A percentile compares a stretch with the other conserved stretches of the same genome.
These are phyloP conservation scores for Disparrhopalites patrizii DNA, from an alignment of 2,888 invertebrate genomes.

Conservation along the genomic window DNA sequence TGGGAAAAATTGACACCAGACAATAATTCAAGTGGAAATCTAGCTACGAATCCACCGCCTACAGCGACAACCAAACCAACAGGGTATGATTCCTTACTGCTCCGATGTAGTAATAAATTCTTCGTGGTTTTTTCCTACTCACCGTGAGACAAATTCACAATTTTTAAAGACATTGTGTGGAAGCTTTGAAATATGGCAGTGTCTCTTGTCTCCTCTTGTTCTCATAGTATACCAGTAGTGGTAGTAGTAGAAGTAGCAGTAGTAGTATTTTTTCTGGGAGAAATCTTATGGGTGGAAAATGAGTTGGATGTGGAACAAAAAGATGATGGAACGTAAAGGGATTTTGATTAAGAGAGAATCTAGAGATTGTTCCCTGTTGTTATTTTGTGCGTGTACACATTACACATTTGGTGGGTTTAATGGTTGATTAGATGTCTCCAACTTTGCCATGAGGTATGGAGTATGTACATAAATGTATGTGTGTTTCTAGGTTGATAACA, in stretches of 20 bases:
- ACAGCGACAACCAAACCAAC: slow-evolving; percentile 42
- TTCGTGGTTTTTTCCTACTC: too few species aligned
- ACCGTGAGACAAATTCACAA: too few species aligned
- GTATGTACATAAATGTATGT: too few species aligned
- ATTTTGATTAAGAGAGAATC: background rate
- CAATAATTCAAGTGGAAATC: slow-evolving; percentile 43
- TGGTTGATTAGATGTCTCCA: background rate
- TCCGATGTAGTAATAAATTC: too few species aligned
- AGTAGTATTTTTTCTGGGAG: too few species aligned
- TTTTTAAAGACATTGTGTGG: too few species aligned
- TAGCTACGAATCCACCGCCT: slow-evolving; percentile 44
- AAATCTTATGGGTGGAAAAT: too few species aligned
- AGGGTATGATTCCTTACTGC: slow-evolving; percentile 32
- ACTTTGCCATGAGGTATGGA: background rate
- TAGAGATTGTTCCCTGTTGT: background rate
- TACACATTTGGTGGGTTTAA: background rate
- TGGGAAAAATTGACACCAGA: slow-evolving; percentile 69
- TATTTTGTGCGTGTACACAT: background rate
- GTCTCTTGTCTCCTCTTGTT: too few species aligned
- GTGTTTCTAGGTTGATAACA: slow-evolving; percentile 34
- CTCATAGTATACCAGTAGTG: too few species aligned
- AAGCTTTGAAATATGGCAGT: too few species aligned
- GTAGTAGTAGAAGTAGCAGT: too few species aligned
- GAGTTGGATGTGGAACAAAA: background rate
- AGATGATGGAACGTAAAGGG: background rate